Base-by-base conservation (phyloP, 53 echinoderm and acorn worm genomes). In the Paelopatides confundens region DNA sequence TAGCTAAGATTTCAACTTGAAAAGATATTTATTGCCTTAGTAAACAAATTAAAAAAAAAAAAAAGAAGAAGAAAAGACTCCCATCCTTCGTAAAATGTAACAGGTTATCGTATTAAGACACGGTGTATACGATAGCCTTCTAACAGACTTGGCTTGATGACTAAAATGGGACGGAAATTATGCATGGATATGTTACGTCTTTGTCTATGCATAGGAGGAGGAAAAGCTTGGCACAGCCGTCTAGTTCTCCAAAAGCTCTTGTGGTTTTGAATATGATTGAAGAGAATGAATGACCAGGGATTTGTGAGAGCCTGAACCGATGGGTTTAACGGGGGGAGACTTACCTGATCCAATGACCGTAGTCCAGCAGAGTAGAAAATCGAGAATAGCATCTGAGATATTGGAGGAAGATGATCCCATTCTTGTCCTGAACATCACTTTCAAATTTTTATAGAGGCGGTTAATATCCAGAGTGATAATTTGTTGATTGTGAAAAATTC, bases 351-450 rank as follows among this genome's bases (percentile, higher is more conserved):
- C 39, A 23, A 65, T 65, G 5, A 83, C 63, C 26, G 83, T 63
- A 4, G 83, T 83, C 83, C 83, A 83, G 31, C 83, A 83, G 17
- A 83, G 63, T 27, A 83, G 65, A 36, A 83, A 83, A 30, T 83
- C 83, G 21, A 83, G 83, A 33, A 83, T 62, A 15, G 83, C 46
- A 35, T 83, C 83, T 3, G 83, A 63, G 36, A 83, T 37, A 65
- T 37, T 39, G 13, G 83, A 81, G 10, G 51, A 39, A n/a, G 79
- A 79, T 62, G 83, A 64, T 31, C 83, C 83, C 83, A 83, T 83
- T 23, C 65, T 64, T 27, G 39, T 53, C 79, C 79, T 79, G 51
- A 79, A 53, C 79, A 50, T 50, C 51, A 53, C 50, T 79, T 79
- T 79, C 31, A 79, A 53, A 46, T 53, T 53, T 79, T 53, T 79